Base-by-base conservation (phyloP, 35 echinoderm and acorn worm genomes). In the Chiridota heheva region DNA sequence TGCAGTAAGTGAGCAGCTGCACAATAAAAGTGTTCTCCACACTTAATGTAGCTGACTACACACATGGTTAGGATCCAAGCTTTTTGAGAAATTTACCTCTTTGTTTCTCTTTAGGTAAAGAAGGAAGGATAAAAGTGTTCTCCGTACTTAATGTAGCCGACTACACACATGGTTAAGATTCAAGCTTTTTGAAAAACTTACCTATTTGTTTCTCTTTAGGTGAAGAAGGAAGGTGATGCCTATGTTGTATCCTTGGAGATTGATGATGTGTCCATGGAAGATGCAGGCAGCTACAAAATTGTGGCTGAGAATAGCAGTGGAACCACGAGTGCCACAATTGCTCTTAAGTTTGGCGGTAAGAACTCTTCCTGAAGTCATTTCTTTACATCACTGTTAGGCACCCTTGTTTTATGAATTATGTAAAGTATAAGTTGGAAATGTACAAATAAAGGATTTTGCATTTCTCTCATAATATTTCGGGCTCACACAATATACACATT, bases 271-370 rank as follows among this genome's bases (percentile, higher is more conserved):
- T 76, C 58, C 22, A 84, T 70, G 37, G 63, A 77, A 24, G 95
- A 98, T 69, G 95, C 83, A 64, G 89, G 89, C 33, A 98, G 65
- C 69, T 98, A 98, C 74, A 98, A 98, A 56, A 85, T 98, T 68
- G 85, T 86, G 42, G 95, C 89, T 41, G 80, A 88, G 32, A 98
- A 98, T 45, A 91, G 77, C 47, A 67, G 46, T 44, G 95, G 95
- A 17, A 87, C 72, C 36, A 98, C 89, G 22, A 92, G 85, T 37
- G 89, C 88, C 29, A 98, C 89, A 13, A 91, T 92, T 44, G 85
- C 85, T 30, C 89, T 98, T 56, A 98, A 98, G 60, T 98, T 98
- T 80, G 95, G 95, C 18, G 89, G 89, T 87, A 74, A 78, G 71
- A 83, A 41, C 40, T 3, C n/a, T n/a, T n/a, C n/a, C n/a, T n/a